phyloP scores from a whole-genome alignment of 1,140 invertebrate genomes.

The Brevipalpus yothersi region DNA sequence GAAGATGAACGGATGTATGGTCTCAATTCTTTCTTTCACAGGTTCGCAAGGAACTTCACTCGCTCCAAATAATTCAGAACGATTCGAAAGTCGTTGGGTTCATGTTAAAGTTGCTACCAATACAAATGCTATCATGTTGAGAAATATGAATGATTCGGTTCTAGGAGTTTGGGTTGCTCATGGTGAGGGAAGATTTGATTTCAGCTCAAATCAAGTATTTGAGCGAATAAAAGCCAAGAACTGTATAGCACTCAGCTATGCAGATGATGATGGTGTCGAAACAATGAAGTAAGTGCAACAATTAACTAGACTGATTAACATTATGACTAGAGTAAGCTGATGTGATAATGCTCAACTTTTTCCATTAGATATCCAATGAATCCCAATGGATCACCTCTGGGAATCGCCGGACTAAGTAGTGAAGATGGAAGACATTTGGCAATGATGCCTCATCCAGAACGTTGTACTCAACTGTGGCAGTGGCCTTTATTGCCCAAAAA shows the following conservation, averaged over 20 bases:
- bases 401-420: slow-evolving; percentile 68
- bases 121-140: slow-evolving; percentile 54
- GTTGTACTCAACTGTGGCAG: slow-evolving; percentile 39
- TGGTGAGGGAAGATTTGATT: slow-evolving; percentile 57
- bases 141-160: slow-evolving; percentile 52
- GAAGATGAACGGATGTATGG: background rate
- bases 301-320: background rate
- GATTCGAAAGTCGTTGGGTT: slow-evolving; percentile 74
- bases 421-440: slow-evolving; percentile 71
- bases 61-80: slow-evolving; percentile 58
- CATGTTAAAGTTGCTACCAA: slow-evolving; percentile 43
- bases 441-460: slow-evolving; percentile 94
- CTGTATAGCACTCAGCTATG: slow-evolving; percentile 50
- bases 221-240: slow-evolving; percentile 29
- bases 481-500: slow-evolving; percentile 41
- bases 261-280: slow-evolving; percentile 43
- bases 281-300: background rate
- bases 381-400: slow-evolving; percentile 65
- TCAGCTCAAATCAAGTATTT: slow-evolving; percentile 25
- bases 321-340: background rate
- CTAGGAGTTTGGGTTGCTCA: slow-evolving; percentile 92
- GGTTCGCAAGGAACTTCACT: slow-evolving; percentile 36
- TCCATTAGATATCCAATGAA: slow-evolving; percentile 30
- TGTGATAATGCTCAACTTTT: background rate
- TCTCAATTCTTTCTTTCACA: background rate